Base-by-base conservation (phyloP, 1,140 invertebrate genomes). In the Nymphalis io region DNA sequence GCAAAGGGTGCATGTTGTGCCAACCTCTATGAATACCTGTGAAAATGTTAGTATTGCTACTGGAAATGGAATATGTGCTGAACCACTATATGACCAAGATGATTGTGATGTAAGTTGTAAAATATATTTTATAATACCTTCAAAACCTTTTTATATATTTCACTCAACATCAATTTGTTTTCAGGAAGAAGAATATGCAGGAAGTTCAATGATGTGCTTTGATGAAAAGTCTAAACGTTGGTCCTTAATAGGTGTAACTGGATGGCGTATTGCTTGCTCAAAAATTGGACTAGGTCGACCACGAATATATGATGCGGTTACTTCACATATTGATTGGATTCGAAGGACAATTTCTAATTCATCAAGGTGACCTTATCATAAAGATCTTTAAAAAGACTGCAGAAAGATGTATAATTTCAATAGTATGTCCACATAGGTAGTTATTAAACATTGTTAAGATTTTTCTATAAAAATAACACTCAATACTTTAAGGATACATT, bases 101-200 rank as follows among this genome's bases (percentile, higher is more conserved):
- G 96, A 96, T 86, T 96, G 96, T 80, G 95, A 94, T 87, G 96
- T 96, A 89, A 95, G 95, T 93, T 46, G 42, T 46, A 20, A 21
- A 21, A 21, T 12, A 20, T 21, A 20, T 21, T 20, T 21, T 51
- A 6, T 20, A 21, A 11, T 23, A 53, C n/a, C n/a, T n/a, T n/a
- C n/a, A n/a, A n/a, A n/a, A n/a, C n/a, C n/a, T n/a, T n/a, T 20
- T n/a, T 16, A 12, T 27, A 55, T 55, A n/a, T 21, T 55, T 69
- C 33, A 48, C 10, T 40, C 6, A 13, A 68, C 18, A 20, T 60
- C 38, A 53, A 16, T 65, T 51, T 58, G 42, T 64, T 76, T 79
- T 15, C 77, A 97, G 96, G 96, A 96, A 85, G 96, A 97, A 92
- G 96, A 97, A 91, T 94, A 96, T 75, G 96, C 96, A n/a, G 96